Evolutionary conservation across 2,797 vertebrate genomes (phyloP), one percentile per base, ranked within the genome.

Genomic region (Antrozous pallidus): DNA sequence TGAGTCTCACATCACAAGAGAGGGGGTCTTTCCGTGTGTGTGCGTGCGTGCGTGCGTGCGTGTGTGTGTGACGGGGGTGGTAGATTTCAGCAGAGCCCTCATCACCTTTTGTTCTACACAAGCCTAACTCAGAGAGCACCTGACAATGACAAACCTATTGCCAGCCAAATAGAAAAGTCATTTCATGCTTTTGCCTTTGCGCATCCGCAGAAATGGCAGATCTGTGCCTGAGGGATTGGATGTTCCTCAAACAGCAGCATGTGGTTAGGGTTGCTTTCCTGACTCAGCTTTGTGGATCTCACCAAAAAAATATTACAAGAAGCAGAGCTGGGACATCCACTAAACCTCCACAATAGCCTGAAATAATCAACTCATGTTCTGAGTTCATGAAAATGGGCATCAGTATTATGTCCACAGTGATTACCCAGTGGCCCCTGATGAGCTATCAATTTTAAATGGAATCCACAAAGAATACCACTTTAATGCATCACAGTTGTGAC

Each of bases 61-160:
- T 1, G 31, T 0, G 18, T 11, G 24, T 16, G 7, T 10, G n/a
- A n/a, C 12, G 3, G 70, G n/a, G 58, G 1, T 8, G 10, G 28
- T 20, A 61, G 49, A 31, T 82, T 49, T 69, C 3, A 18, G 5
- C 69, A 12, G 8, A 45, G 54, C 26, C 12, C 63, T 74, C 17
- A 1, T 28, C 9, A 0, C 80, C 47, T 86, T 61, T 69, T 61
- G 33, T 61, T 81, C 33, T 33, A 3, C 47, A 2, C 3, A 8
- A 54, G 33, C 54, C 92, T 28, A 18, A 16, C 54, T 87, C 38
- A 8, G 51, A 40, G 58, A 77, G 22, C 42, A 47, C 36, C 45
- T 56, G 58, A 70, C 45, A 26, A 9, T 8, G 3, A 3, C 3
- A 22, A 31, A 16, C 51, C 58, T 33, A 6, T 18, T 75, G 71